Conservation (phyloP, 1,140 invertebrate species). For the Leptonema lineaticorne region DNA sequence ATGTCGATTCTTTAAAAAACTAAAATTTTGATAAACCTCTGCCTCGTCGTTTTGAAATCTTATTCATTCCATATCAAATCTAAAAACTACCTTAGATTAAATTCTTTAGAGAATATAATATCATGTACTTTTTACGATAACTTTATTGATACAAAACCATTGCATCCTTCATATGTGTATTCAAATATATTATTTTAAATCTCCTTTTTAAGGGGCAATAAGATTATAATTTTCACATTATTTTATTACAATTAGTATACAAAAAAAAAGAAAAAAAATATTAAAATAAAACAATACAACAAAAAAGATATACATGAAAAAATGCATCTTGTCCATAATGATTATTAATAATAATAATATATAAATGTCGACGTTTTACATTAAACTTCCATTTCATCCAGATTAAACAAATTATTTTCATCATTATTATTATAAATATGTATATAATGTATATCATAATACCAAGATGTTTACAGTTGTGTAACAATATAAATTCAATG, state of each 20-base stretch:
- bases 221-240: slow-evolving; percentile 39
- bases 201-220: slow-evolving; percentile 42
- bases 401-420: too few relatives aligned
- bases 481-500: slow-evolving; percentile 18
- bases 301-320: slow-evolving; percentile 38
- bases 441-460: too few relatives aligned
- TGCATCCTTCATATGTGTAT: slow-evolving; percentile 42
- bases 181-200: slow-evolving; percentile 42
- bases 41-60: slow-evolving; percentile 14
- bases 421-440: too few relatives aligned
- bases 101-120: slow-evolving; percentile 43
- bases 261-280: too few relatives aligned
- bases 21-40: slow-evolving; percentile 5
- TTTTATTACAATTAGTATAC: slow-evolving; percentile 40
- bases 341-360: too few relatives aligned
- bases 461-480: slow-evolving; percentile 1
- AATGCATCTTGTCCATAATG: slow-evolving; percentile 30
- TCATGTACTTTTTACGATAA: slow-evolving; percentile 39
- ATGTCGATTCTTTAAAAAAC: background rate
- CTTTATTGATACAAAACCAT: slow-evolving; percentile 41
- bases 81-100: slow-evolving; percentile 33
- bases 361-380: slow-evolving; percentile 6
- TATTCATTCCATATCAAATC: slow-evolving; percentile 19
- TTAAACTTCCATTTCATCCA: too few relatives aligned
- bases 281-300: too few relatives aligned